A percentile compares a stretch with the other conserved stretches of the same genome.
Conservation (phyloP, 2,888 invertebrate species). For the Hypsopygia costalis region DNA sequence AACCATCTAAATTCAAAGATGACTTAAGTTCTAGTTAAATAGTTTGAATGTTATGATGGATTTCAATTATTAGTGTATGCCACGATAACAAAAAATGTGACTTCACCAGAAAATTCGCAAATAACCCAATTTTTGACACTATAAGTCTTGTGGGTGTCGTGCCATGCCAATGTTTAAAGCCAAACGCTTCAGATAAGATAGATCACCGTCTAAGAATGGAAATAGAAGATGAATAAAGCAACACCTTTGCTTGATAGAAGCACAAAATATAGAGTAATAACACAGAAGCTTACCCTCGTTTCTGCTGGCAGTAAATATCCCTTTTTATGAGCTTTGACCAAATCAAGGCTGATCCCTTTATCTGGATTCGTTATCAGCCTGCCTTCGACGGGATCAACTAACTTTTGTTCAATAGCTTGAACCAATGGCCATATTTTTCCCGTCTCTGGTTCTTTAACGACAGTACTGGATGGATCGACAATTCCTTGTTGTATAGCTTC, state of each 20-base stretch:
- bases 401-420: conserved; percentile 86
- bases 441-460: conserved; percentile 88
- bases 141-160: conserved; percentile 61
- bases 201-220: conserved; percentile 66
- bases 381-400: conserved; percentile 88
- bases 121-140: conserved; percentile 55
- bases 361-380: conserved; percentile 81
- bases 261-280: conserved; percentile 46
- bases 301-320: conserved; percentile 94
- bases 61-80: conserved; percentile 37
- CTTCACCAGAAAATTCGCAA: conserved; percentile 38
- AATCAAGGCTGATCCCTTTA: conserved; percentile 84
- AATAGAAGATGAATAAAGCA: conserved; percentile 66
- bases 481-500: conserved; percentile 89
- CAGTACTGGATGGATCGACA: conserved; percentile 91
- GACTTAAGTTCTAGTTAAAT: conserved; percentile 27
- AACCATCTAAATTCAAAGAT: conserved; percentile 19
- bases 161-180: conserved; percentile 76
- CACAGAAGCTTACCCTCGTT: conserved; percentile 90
- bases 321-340: conserved; percentile 92
- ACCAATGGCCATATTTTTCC: conserved; percentile 88
- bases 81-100: conserved; percentile 53
- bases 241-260: conserved; percentile 72
- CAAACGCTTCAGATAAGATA: conserved; percentile 67
- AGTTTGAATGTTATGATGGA: conserved; percentile 28